Evolutionary conservation across 2,113 vertebrate species (phyloP).

Genomic region (Mixornis gularis): DNA sequence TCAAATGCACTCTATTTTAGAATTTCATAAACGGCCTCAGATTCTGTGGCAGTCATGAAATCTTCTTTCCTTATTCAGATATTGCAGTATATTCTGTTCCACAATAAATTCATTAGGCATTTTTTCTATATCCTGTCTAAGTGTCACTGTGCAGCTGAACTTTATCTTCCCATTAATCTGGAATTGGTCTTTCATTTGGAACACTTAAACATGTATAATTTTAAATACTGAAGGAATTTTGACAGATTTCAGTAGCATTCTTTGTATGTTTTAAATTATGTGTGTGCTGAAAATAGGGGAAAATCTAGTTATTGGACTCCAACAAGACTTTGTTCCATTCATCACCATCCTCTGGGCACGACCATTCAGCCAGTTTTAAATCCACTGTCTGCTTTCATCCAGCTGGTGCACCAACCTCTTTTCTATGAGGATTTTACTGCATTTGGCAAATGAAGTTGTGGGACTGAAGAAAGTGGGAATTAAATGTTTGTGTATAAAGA

Average conservation of each 20-base stretch:
- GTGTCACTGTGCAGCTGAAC: neutral
- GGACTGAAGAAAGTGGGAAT: neutral
- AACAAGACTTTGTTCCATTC: neutral
- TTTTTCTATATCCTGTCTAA: neutral
- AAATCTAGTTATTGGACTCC: neutral
- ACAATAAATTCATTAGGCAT: neutral
- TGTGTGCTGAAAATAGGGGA: neutral
- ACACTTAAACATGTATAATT: neutral
- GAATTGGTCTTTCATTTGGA: neutral
- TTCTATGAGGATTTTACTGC: neutral
- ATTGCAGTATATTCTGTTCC: neutral
- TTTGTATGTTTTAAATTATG: neutral
- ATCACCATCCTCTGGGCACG: neutral
- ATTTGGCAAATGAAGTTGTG: neutral
- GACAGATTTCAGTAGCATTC: neutral
- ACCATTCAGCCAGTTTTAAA: neutral
- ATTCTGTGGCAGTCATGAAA: neutral
- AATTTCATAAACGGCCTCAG: neutral
- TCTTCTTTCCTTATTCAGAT: neutral
- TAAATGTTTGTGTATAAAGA: neutral
- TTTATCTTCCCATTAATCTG: neutral
- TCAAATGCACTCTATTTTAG: constrained; percentile 30
- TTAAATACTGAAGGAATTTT: neutral
- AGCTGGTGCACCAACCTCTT: neutral
- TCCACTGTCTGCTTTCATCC: neutral